Percentiles rank a stretch among this genome's conserved stretches.
Evolutionary conservation across 2,888 invertebrate species (phyloP).

Genomic region (Operophtera brumata): DNA sequence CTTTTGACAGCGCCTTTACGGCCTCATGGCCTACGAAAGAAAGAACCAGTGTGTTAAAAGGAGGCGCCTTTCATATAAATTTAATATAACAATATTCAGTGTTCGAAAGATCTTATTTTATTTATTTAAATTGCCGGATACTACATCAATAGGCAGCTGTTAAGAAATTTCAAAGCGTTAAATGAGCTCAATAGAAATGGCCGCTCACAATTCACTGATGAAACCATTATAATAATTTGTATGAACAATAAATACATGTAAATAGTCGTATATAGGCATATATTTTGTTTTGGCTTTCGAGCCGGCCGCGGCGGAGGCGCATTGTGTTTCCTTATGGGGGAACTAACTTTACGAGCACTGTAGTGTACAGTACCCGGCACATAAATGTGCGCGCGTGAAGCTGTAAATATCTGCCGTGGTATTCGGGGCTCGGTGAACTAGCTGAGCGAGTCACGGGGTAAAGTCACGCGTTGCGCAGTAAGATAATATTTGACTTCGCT

Average conservation of each 20-base stretch:
- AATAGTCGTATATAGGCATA: constrained; percentile 27
- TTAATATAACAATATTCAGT: too few species aligned
- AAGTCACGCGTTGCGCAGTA: too few species aligned
- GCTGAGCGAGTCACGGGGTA: too few species aligned
- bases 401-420: constrained; percentile 16
- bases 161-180: neutral
- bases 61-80: too few species aligned
- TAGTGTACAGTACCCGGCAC: constrained; percentile 11
- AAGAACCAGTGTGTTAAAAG: too few species aligned
- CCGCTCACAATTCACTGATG: constrained; percentile 34
- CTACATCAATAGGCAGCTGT: too few species aligned
- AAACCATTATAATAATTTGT: constrained; percentile 33
- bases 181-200: neutral
- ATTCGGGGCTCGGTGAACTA: too few species aligned
- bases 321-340: constrained; percentile 24
- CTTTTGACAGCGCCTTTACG: too few species aligned
- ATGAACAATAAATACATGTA: constrained; percentile 30
- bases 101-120: too few species aligned
- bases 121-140: too few species aligned
- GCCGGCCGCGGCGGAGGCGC: neutral
- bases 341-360: constrained; percentile 18
- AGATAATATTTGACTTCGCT: too few species aligned
- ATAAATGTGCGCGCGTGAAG: constrained; percentile 23
- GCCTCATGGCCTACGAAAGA: too few species aligned
- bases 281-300: constrained; percentile 10